These are phyloP conservation scores for Geodia barretti DNA, from an alignment of 37 sponge, comb jelly and placozoan genomes.

Conservation along the genomic window DNA sequence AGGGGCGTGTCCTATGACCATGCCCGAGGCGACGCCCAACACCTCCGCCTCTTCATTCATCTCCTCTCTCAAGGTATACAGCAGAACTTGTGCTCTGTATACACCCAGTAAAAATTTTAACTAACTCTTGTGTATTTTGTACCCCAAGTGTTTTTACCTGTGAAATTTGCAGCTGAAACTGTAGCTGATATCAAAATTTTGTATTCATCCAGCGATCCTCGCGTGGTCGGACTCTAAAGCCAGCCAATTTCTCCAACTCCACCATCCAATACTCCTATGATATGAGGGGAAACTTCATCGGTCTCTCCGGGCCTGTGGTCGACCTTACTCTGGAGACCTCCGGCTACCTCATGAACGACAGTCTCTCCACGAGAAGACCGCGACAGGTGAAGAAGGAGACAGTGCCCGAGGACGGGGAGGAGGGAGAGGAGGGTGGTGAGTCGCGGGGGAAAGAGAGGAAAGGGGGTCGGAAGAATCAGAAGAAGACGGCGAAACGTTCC, in stretches of 20 bases:
- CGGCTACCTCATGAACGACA: not conserved
- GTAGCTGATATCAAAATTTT: not conserved
- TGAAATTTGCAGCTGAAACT: not conserved
- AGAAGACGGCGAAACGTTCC: not conserved
- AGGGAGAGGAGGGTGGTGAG: slow-evolving; percentile 8
- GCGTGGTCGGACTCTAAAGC: slow-evolving; percentile 31
- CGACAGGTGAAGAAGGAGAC: not conserved
- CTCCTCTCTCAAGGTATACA: slow-evolving; percentile 12
- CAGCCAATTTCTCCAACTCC: not conserved
- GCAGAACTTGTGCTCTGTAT: not conserved
- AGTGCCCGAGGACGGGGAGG: not conserved
- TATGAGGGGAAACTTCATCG: slow-evolving; percentile 1
- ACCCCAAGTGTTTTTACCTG: not conserved
- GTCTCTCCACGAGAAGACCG: not conserved
- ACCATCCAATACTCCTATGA: slow-evolving; percentile 10
- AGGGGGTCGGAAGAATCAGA: not conserved
- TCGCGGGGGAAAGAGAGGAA: not conserved
- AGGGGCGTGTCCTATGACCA: too few relatives aligned
- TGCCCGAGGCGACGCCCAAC: not conserved
- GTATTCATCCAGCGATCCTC: slow-evolving; percentile 25
- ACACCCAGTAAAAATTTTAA: too few relatives aligned
- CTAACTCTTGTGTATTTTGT: not conserved
- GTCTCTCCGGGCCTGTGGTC: not conserved
- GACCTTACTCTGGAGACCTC: slow-evolving; percentile 11
- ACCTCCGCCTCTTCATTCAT: not conserved